Evolutionary conservation across 1,140 invertebrate genomes (phyloP).

Genomic region (Drosophila pseudoananassae): DNA sequence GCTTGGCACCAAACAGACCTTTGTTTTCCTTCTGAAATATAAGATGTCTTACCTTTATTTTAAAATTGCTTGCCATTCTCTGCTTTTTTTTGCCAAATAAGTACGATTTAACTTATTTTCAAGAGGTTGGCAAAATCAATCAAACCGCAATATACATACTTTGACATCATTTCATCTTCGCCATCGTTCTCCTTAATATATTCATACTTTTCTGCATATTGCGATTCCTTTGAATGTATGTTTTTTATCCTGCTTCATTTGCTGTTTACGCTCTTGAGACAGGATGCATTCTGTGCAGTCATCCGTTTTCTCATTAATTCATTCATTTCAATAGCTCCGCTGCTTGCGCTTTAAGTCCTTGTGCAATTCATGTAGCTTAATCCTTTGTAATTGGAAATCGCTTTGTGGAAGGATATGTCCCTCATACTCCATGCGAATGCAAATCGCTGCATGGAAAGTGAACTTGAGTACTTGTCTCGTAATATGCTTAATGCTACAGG

Average conservation of each 20-base stretch:
- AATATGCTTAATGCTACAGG: constrained; percentile 70
- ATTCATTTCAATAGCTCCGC: constrained; percentile 77
- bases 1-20: background rate
- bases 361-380: constrained; percentile 68
- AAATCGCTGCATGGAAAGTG: background rate
- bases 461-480: constrained; percentile 38
- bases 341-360: constrained; percentile 71
- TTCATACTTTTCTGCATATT: background rate
- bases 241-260: constrained; percentile 18
- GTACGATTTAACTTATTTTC: background rate
- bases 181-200: background rate
- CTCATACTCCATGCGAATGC: constrained; percentile 51
- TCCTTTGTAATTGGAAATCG: constrained; percentile 80
- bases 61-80: background rate
- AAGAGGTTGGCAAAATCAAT: constrained; percentile 1
- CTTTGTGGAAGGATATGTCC: constrained; percentile 53
- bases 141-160: background rate
- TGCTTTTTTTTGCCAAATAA: background rate
- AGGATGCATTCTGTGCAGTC: constrained; percentile 59
- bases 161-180: background rate
- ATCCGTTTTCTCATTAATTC: constrained; percentile 42
- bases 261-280: constrained; percentile 28
- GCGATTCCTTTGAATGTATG: background rate
- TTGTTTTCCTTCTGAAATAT: too few species aligned
- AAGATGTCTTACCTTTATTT: too few species aligned